These are phyloP conservation scores for human DNA, from an alignment of 2,113 vertebrate genomes.

Conservation along the genomic window GRCh38 chr19:4502001-4502500, in stretches of 20 bases:
- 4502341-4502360: no score
- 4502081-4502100: conserved; percentile 47
- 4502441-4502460: neutral
- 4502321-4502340: neutral
- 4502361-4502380: neutral
- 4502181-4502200: conserved; percentile 89
- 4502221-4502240: conserved; percentile 57
- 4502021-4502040: neutral
- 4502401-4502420: neutral
- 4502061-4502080: neutral
- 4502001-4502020: conserved; percentile 76
- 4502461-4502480: neutral
- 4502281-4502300: neutral
- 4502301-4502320: neutral
- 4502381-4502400: neutral
- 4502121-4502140: conserved; percentile 57
- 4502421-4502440: neutral
- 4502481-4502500: neutral
- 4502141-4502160: conserved; percentile 82
- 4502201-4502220: conserved; percentile 78
- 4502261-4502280: neutral
- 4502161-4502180: conserved; percentile 82
- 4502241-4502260: neutral
- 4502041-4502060: conserved; percentile 12
- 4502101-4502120: conserved; percentile 78